A percentile compares a stretch with the other conserved stretches of the same genome.
These are phyloP conservation scores for Orcinus orca DNA, from an alignment of 2,113 vertebrate genomes.

Conservation along the genomic window DNA sequence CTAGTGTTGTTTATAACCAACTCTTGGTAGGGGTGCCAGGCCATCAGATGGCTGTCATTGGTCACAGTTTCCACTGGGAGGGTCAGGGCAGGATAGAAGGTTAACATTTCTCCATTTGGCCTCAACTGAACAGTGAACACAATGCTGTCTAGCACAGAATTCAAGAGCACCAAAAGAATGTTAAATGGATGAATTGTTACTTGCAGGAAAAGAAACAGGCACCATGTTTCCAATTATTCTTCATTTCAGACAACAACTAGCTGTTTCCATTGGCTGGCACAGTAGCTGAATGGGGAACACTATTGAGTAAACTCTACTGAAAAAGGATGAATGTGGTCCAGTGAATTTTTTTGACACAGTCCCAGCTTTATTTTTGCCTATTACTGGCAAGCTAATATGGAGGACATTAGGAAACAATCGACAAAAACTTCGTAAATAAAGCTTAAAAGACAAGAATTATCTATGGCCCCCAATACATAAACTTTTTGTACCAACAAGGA, in stretches of 20 bases:
- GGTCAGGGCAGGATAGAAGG: conserved; percentile 19
- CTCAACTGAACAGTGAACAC: neutral
- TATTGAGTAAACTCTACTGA: conserved; percentile 69
- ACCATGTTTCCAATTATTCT: conserved; percentile 80
- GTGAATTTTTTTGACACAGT: conserved; percentile 78
- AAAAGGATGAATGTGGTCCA: conserved; percentile 76
- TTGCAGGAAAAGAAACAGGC: conserved; percentile 77
- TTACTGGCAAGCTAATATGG: conserved; percentile 78
- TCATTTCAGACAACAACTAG: conserved; percentile 78
- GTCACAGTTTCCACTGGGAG: neutral
- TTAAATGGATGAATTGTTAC: conserved; percentile 80
- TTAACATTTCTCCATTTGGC: conserved; percentile 45
- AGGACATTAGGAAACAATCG: conserved; percentile 72
- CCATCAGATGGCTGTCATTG: neutral
- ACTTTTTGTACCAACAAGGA: conserved; percentile 61
- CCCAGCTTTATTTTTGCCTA: conserved; percentile 80
- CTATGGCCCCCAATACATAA: conserved; percentile 63
- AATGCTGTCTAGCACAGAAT: conserved; percentile 12
- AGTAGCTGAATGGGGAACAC: conserved; percentile 68
- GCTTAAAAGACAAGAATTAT: conserved; percentile 71
- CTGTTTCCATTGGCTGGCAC: conserved; percentile 78
- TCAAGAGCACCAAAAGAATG: conserved; percentile 74
- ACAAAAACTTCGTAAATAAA: conserved; percentile 77
- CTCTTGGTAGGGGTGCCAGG: neutral
- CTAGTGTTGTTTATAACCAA: neutral